Base-by-base conservation (phyloP, 1,140 invertebrate species). In the Aphaenogaster ashmeadi region DNA sequence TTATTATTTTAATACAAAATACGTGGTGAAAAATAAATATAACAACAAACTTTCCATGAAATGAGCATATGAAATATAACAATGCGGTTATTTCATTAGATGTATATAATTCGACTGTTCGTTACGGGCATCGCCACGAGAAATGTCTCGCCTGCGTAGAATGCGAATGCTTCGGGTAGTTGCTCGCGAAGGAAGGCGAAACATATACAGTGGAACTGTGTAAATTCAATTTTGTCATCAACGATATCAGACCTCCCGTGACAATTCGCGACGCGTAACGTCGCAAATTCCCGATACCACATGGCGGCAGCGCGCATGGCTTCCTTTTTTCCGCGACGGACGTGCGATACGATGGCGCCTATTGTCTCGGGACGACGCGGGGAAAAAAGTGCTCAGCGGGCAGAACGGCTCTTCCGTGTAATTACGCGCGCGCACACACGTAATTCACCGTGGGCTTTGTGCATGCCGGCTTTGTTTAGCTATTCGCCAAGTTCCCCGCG, bases 391-490 rank as follows among this genome's bases (percentile, higher is more conserved):
- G 47, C 18, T 47, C 69, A 44, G 1, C 21, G 41, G 13, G 7
- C 69, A 74, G 80, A 83, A 83, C 52, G 52, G 21, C 27, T 60
- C 67, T 84, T 75, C 69, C 44, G 69, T 84, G 58, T 84, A 84
- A 84, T 84, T 84, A 84, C 54, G 69, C 80, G 80, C 18, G 9
- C 75, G 56, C 13, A 21, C 80, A 38, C 44, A 33, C 58, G 33
- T 74, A 83, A 83, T 47, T 83, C 54, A 67, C 41, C 36, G 7
- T 1, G 36, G 50, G 72, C 50, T 21, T 71, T 66, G 74, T 69
- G 38, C 13, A 47, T 60, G 41, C 62, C 69, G 66, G 86, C 80
- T 89, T 90, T 81, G 86, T 89, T 90, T 66, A 56, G 50, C 80
- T 91, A 91, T 88, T 87, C 79, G 50, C 36, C 52, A 74, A 47